Conservation (phyloP, 1,140 invertebrate species). For the Ceratina australensis region DNA sequence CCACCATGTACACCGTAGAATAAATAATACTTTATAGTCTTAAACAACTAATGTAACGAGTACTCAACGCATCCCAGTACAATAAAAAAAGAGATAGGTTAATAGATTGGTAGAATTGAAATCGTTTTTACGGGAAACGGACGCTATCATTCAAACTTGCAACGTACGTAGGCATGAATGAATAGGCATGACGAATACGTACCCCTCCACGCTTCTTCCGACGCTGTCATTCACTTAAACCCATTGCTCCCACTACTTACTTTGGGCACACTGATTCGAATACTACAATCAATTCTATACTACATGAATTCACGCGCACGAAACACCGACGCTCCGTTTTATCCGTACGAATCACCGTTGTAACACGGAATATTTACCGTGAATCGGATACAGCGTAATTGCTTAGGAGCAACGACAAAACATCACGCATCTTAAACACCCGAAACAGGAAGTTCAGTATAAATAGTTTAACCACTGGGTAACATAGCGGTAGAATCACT, state of each 20-base stretch:
- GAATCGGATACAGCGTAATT: slow-evolving; percentile 47
- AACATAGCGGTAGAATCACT: slow-evolving; percentile 33
- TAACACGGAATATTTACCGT: background rate
- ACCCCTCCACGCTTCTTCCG: slow-evolving; percentile 22
- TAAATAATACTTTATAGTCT: too few species aligned
- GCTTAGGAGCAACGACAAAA: slow-evolving; percentile 29
- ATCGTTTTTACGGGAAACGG: background rate
- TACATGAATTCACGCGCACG: background rate
- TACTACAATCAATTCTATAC: background rate
- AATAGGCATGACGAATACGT: slow-evolving; percentile 1
- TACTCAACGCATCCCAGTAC: too few species aligned
- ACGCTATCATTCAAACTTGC: background rate
- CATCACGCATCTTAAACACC: slow-evolving; percentile 44
- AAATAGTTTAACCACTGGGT: slow-evolving; percentile 46
- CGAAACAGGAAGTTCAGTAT: slow-evolving; percentile 45
- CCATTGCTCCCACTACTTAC: slow-evolving; percentile 23
- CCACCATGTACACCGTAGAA: too few species aligned
- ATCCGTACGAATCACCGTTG: slow-evolving; percentile 6
- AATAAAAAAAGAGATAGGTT: slow-evolving; percentile 26
- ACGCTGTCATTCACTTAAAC: slow-evolving; percentile 38
- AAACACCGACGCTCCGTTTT: background rate
- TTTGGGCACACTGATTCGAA: background rate
- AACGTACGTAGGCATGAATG: background rate
- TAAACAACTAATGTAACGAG: too few species aligned
- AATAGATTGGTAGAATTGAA: background rate